Conservation (phyloP, 1,140 invertebrate species). For the Drosophila pandora region DNA sequence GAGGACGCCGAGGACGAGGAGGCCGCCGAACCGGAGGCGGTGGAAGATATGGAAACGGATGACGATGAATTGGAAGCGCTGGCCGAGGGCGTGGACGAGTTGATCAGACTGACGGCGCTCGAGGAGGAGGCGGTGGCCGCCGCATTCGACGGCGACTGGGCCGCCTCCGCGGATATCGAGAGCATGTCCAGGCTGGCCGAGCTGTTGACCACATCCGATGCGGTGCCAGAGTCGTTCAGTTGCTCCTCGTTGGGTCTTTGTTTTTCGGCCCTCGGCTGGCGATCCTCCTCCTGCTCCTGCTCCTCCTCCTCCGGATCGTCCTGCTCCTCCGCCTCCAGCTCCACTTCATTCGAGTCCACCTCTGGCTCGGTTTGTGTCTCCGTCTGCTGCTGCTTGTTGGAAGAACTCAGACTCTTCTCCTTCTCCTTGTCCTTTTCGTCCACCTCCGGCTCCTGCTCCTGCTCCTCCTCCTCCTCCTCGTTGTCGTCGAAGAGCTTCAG, state of each 20-base stretch:
- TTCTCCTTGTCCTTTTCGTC: conserved; percentile 14
- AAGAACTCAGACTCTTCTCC: background rate
- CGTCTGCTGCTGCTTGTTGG: conserved; percentile 39
- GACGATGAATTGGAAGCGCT: conserved; percentile 47
- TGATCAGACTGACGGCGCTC: conserved; percentile 40
- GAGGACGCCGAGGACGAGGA: background rate
- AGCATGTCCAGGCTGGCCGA: conserved; percentile 70
- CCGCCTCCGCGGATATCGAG: conserved; percentile 63
- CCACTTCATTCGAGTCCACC: background rate
- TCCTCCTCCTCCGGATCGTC: background rate
- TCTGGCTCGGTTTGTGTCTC: conserved; percentile 5
- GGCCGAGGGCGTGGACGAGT: conserved; percentile 41
- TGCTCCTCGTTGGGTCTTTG: conserved; percentile 10
- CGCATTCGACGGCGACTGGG: conserved; percentile 71
- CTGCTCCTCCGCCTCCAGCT: conserved; percentile 2
- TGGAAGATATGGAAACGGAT: conserved; percentile 46
- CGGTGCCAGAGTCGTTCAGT: conserved; percentile 66
- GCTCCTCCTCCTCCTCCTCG: conserved; percentile 22
- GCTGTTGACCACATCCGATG: conserved; percentile 59
- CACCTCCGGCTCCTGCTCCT: conserved; percentile 6
- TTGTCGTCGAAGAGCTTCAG: conserved; percentile 75
- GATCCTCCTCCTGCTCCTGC: conserved; percentile 5
- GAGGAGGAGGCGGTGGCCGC: conserved; percentile 27
- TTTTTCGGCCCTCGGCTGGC: conserved; percentile 11
- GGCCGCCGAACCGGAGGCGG: conserved; percentile 17